Evolutionary conservation across 2,113 vertebrate genomes (phyloP).

Genomic region (Amphilophus citrinellus): DNA sequence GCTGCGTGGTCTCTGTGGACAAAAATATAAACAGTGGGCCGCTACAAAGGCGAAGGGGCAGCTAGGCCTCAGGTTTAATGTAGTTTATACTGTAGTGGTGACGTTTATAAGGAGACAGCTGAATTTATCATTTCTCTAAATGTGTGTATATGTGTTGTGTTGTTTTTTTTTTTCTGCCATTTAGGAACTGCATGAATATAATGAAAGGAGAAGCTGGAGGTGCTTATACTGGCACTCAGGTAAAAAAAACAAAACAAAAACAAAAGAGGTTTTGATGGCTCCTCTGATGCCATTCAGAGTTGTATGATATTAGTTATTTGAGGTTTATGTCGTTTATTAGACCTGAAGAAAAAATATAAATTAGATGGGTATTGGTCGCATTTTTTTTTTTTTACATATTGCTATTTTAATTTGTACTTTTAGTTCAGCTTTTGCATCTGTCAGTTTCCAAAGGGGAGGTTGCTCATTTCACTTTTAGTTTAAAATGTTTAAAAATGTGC

Average conservation of each 20-base stretch:
- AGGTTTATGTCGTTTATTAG: not conserved
- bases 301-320: not conserved
- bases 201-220: not conserved
- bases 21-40: constrained; percentile 56
- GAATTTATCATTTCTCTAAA: not conserved
- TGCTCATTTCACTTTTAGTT: no score
- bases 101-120: not conserved
- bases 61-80: constrained; percentile 33
- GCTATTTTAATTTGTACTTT: no score
- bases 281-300: no score
- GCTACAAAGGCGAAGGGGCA: constrained; percentile 40
- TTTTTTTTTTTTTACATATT: no score
- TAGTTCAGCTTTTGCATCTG: no score
- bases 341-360: not conserved
- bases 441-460: no score
- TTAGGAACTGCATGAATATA: not conserved
- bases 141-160: no score
- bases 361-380: not conserved
- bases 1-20: constrained; percentile 38
- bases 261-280: no score
- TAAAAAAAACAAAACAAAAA: no score
- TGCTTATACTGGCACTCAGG: not conserved
- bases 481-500: no score
- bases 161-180: not conserved
- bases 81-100: constrained; percentile 2